phyloP scores from a whole-genome alignment of 2,888 invertebrate species.

The Trachelus troglodyta region DNA sequence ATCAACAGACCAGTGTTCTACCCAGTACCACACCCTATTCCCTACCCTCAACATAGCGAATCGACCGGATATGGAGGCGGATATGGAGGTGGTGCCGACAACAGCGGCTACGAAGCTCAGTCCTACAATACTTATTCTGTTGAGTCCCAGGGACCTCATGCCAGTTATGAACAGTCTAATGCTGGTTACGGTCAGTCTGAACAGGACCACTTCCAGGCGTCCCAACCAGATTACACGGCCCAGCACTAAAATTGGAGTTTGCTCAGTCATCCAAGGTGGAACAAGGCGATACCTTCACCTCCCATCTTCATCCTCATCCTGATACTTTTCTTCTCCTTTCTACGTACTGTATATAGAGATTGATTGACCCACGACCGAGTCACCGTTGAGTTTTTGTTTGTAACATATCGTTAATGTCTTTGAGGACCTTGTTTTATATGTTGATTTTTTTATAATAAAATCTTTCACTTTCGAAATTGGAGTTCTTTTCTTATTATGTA shows the following conservation, averaged over 20 bases:
- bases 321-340: background rate
- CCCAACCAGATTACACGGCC: constrained; percentile 46
- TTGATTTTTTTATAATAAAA: constrained; percentile 16
- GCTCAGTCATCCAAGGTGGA: background rate
- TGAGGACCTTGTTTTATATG: constrained; percentile 12
- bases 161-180: constrained; percentile 24
- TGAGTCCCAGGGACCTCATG: constrained; percentile 16
- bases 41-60: constrained; percentile 20
- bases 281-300: background rate
- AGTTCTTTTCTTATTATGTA: background rate
- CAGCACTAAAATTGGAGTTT: constrained; percentile 14
- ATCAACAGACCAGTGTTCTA: constrained; percentile 51
- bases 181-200: background rate
- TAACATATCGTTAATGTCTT: constrained; percentile 9
- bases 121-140: constrained; percentile 19
- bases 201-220: constrained; percentile 34
- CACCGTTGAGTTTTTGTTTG: constrained; percentile 23
- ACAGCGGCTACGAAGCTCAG: constrained; percentile 21
- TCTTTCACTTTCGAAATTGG: background rate
- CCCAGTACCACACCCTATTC: constrained; percentile 44
- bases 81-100: constrained; percentile 18
- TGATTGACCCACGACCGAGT: constrained; percentile 11
- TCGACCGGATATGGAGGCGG: constrained; percentile 21
- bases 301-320: background rate
- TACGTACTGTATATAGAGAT: background rate